Conservation (phyloP, 2,113 vertebrate genomes). For the Malurus cyaneus region DNA sequence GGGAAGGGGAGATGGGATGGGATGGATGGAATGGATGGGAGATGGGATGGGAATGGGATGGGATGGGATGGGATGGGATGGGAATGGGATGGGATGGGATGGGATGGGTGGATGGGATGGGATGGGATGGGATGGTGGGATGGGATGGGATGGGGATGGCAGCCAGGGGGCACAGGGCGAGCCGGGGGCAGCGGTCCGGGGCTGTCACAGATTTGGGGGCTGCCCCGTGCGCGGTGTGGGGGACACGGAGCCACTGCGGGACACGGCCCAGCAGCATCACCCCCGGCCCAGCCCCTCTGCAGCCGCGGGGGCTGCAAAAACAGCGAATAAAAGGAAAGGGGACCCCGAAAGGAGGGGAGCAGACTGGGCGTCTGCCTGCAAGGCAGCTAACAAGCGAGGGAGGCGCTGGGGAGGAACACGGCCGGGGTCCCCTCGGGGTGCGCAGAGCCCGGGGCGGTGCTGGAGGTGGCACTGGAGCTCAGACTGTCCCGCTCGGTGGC, state of each 20-base stretch:
- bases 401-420: fast-evolving
- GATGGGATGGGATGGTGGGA: not conserved
- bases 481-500: too few relatives aligned
- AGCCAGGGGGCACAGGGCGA: not conserved
- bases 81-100: not conserved
- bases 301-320: not conserved
- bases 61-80: not conserved
- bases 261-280: not conserved
- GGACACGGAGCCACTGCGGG: not conserved
- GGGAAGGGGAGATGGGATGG: not conserved
- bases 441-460: fast-evolving
- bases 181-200: fast-evolving
- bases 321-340: fast-evolving
- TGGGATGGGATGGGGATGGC: not conserved
- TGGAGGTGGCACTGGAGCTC: not conserved
- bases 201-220: fast-evolving
- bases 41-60: not conserved
- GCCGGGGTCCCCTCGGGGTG: fast-evolving
- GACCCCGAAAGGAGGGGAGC: not conserved
- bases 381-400: not conserved
- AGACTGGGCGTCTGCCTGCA: not conserved
- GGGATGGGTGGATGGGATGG: not conserved
- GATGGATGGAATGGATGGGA: not conserved
- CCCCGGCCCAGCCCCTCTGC: not conserved
- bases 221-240: fast-evolving